phyloP scores from a whole-genome alignment of 2,888 invertebrate genomes.

The Cetonia aurata region DNA sequence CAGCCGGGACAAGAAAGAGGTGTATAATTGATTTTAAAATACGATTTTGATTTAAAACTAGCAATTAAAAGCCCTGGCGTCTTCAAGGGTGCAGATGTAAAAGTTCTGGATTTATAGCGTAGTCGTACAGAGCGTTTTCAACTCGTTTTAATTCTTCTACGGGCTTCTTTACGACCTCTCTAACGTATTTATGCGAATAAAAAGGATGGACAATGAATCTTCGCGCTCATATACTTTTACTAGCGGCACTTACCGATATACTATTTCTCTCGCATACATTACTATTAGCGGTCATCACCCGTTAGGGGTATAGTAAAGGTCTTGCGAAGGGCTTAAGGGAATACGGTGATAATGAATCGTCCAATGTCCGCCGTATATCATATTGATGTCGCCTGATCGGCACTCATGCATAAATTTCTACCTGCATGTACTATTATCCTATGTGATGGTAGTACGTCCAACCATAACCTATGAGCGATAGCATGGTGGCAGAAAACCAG shows the following conservation, averaged over 20 bases:
- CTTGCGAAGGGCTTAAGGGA: conserved; percentile 5
- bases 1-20: conserved; percentile 26
- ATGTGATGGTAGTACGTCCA: too few relatives aligned
- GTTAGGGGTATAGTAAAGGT: conserved; percentile 10
- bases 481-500: too few relatives aligned
- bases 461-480: too few relatives aligned
- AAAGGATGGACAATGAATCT: conserved; percentile 40
- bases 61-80: conserved; percentile 35
- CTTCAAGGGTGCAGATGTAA: conserved; percentile 7
- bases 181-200: conserved; percentile 23
- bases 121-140: conserved; percentile 15
- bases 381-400: conserved; percentile 42
- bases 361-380: conserved; percentile 34
- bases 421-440: too few relatives aligned
- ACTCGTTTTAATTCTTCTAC: conserved; percentile 4
- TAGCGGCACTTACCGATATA: neutral
- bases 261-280: conserved; percentile 5
- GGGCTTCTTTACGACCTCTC: conserved; percentile 7
- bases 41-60: conserved; percentile 44
- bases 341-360: conserved; percentile 35
- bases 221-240: conserved; percentile 34
- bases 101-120: conserved; percentile 32
- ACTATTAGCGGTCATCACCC: neutral
- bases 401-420: conserved; percentile 41
- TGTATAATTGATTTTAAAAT: conserved; percentile 43